phyloP scores from a whole-genome alignment of 2,113 vertebrate species.

The Emberiza fucata region DNA sequence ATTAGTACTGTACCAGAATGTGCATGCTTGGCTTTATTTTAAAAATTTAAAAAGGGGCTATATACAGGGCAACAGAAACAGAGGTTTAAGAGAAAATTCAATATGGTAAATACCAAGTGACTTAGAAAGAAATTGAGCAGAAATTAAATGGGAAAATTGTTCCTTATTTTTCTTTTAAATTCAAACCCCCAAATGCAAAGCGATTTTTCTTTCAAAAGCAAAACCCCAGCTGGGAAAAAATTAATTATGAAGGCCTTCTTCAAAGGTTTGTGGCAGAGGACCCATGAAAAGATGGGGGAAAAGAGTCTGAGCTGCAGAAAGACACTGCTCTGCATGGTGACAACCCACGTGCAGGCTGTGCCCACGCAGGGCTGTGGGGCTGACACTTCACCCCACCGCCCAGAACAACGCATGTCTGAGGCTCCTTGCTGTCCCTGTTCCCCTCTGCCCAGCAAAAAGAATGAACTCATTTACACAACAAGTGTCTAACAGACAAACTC shows the following conservation, averaged over 20 bases:
- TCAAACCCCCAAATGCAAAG: not conserved
- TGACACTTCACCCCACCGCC: not conserved
- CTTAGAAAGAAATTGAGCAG: not conserved
- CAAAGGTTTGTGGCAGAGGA: not conserved
- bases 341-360: not conserved
- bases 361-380: not conserved
- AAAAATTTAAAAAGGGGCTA: not conserved
- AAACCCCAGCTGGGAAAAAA: not conserved
- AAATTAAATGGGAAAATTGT: not conserved
- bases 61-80: not conserved
- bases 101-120: not conserved
- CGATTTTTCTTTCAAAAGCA: not conserved
- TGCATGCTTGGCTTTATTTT: not conserved
- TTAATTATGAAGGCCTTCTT: constrained; percentile 2
- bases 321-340: accelerated
- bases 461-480: not conserved
- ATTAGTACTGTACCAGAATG: not conserved
- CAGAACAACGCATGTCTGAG: accelerated
- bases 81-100: not conserved
- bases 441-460: not conserved
- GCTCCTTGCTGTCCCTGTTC: not conserved
- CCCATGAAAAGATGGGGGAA: not conserved
- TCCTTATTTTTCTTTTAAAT: not conserved
- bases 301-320: not conserved
- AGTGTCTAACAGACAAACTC: not conserved